Percentiles rank a stretch among this genome's conserved stretches.
Conservation (phyloP, 2,113 vertebrate genomes). For the Oxyura jamaicensis region DNA sequence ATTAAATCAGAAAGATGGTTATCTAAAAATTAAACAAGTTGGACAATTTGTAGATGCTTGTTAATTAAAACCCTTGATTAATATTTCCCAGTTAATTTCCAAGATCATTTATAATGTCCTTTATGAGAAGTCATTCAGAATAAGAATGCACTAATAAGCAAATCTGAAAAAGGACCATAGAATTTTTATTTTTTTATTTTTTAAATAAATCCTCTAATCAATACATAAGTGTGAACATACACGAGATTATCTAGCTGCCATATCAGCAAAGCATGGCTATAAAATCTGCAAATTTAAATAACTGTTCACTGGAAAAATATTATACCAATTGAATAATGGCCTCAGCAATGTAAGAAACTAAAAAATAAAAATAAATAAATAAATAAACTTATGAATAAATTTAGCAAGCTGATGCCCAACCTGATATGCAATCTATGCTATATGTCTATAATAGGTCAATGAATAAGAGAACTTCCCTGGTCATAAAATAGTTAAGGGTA, state of each 20-base stretch:
- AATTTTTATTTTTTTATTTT: background rate
- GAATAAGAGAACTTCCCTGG: background rate
- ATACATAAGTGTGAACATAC: background rate
- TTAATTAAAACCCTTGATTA: slow-evolving; percentile 58
- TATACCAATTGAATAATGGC: background rate
- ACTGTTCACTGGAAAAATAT: background rate
- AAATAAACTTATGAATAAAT: background rate
- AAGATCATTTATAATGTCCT: slow-evolving; percentile 21
- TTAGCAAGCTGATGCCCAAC: background rate
- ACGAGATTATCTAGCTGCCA: background rate
- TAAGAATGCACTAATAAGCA: background rate
- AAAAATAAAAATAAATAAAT: background rate
- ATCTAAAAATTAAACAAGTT: slow-evolving; percentile 1
- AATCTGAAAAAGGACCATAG: background rate
- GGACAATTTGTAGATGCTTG: slow-evolving; percentile 32
- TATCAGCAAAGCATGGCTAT: background rate
- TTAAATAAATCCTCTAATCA: background rate
- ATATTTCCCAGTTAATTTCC: slow-evolving; percentile 11
- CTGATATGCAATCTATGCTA: background rate
- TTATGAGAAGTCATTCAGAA: background rate
- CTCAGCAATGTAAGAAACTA: background rate
- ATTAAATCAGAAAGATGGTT: slow-evolving; percentile 11
- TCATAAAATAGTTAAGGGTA: background rate
- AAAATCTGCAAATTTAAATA: background rate
- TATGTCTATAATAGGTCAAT: background rate